phyloP scores from a whole-genome alignment of 2,113 vertebrate genomes.

The Holacanthus passer region DNA sequence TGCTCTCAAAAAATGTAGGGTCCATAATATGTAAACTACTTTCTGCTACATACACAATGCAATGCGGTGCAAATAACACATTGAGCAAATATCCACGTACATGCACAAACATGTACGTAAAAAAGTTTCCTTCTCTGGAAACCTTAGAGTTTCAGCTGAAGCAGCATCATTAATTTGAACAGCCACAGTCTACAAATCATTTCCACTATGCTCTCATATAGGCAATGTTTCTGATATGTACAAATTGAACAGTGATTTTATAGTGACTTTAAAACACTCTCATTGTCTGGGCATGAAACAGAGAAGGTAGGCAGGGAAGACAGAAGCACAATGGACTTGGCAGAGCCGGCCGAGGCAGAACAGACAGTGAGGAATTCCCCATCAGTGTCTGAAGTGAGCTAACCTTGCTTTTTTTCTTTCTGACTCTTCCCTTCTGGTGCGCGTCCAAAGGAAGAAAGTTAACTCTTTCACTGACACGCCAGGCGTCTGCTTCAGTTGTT shows the following conservation, averaged over 20 bases:
- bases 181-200: background rate
- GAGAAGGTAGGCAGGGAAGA: slow-evolving; percentile 11
- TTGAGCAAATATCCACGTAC: background rate
- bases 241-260: background rate
- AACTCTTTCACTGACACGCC: slow-evolving; percentile 58
- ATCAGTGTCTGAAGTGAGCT: slow-evolving; percentile 63
- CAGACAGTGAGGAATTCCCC: slow-evolving; percentile 74
- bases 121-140: slow-evolving; percentile 3
- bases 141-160: background rate
- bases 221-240: background rate
- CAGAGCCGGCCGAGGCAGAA: slow-evolving; percentile 39
- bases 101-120: background rate
- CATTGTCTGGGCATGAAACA: slow-evolving; percentile 45
- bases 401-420: slow-evolving; percentile 46
- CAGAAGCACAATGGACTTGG: slow-evolving; percentile 64
- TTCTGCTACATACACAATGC: background rate
- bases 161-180: background rate
- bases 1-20: background rate
- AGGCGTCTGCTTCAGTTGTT: slow-evolving; percentile 33
- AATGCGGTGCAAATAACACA: background rate
- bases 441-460: slow-evolving; percentile 59
- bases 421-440: slow-evolving; percentile 59
- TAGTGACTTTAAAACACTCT: slow-evolving; percentile 29
- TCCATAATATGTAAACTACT: background rate
- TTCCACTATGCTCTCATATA: background rate